Conservation (phyloP, 2,888 invertebrate species). For the Calameuta pallipes region DNA sequence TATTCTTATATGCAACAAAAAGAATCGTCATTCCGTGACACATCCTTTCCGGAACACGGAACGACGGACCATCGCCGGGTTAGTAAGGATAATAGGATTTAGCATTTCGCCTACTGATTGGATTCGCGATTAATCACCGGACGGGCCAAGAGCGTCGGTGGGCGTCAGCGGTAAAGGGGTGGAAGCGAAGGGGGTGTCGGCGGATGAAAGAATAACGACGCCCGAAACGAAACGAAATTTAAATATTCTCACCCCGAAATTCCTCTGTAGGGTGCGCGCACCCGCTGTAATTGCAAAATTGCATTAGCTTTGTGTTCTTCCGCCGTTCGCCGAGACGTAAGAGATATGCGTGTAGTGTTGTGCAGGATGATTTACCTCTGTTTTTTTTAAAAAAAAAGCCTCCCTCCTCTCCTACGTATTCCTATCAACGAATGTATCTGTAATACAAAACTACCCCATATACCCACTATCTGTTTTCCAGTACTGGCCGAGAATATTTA, state of each 20-base stretch:
- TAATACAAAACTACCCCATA: background rate
- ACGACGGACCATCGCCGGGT: background rate
- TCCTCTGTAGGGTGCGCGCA: slow-evolving; percentile 13
- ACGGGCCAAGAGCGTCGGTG: slow-evolving; percentile 17
- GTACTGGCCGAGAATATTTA: background rate
- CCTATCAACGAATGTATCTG: background rate
- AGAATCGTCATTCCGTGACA: background rate
- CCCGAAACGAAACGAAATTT: slow-evolving; percentile 56
- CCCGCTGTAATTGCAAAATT: slow-evolving; percentile 59
- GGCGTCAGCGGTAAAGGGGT: slow-evolving; percentile 10
- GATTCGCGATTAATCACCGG: slow-evolving; percentile 55
- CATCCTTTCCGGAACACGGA: background rate
- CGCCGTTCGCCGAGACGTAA: slow-evolving; percentile 54
- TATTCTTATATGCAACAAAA: background rate
- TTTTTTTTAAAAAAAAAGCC: background rate
- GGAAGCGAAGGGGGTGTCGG: slow-evolving; percentile 22
- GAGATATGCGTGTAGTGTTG: slow-evolving; percentile 43
- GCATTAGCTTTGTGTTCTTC: slow-evolving; percentile 61
- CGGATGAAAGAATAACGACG: slow-evolving; percentile 56
- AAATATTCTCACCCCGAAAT: slow-evolving; percentile 49
- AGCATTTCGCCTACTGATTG: slow-evolving; percentile 42
- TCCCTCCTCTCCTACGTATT: background rate
- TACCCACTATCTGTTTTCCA: background rate
- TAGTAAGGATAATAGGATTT: slow-evolving; percentile 5
- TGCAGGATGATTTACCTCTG: slow-evolving; percentile 45